Base-by-base conservation (phyloP, 2,113 vertebrate genomes). In the Hymenochirus boettgeri region DNA sequence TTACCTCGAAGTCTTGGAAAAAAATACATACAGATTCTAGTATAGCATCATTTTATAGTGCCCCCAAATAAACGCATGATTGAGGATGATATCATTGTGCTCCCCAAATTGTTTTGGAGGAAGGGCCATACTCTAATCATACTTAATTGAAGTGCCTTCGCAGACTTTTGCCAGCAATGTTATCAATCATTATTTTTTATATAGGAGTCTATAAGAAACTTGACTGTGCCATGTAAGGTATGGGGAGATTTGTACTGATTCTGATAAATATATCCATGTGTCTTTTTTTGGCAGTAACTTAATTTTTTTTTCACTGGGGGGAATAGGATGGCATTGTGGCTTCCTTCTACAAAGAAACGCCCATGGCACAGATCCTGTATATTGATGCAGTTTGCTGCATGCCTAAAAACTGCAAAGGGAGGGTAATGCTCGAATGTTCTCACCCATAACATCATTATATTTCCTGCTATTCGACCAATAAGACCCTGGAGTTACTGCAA, bases 91-190 rank as follows among this genome's bases (percentile, higher is more conserved):
- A 74, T 86, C 87, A 80, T 81, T 82, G 83, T 69, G 83, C 81
- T 82, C 81, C 79, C 83, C 82, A 79, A 91, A 80, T 90, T 75
- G 85, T 83, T 86, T 85, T 88, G 89, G 91, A 91, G 91, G 88
- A 87, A 88, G 91, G 93, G 91, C 90, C 92, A 87, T 88, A 89
- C 94, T 93, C 93, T 92, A 91, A 93, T 81, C 85, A 75, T 75
- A 92, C 85, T 91, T 93, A 90, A 92, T 94, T 89, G 80, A 99
- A 99, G 95, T 98, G 95, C 95, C 96, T 98, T 99, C 92, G 92
- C 93, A 96, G 94, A 96, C 92, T 96, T 94, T 95, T 97, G 94
- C 94, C 96, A 99, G 96, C 96, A 99, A 96, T 93, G 94, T 97
- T 94, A 95, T 85, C 90, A 90, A 89, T 88, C 90, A 88, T 98